Percentiles rank a stretch among this genome's conserved stretches.
phyloP scores from a whole-genome alignment of 2,888 invertebrate species.

The Meiosimyza platycephala region DNA sequence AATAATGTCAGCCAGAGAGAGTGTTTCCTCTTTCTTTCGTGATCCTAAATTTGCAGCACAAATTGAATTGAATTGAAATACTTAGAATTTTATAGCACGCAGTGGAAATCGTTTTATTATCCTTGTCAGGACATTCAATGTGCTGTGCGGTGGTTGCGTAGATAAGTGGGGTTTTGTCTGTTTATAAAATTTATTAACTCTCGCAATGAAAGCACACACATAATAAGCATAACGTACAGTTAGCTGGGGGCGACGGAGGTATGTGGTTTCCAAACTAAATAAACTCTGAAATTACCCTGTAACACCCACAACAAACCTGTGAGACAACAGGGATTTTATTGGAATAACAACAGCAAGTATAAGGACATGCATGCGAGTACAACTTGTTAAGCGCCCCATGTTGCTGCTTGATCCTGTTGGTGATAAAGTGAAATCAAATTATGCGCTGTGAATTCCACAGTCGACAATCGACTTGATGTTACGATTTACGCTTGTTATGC shows the following conservation, averaged over 20 bases:
- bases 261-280: conserved; percentile 36
- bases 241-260: background rate
- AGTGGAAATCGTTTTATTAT: conserved; percentile 63
- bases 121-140: conserved; percentile 37
- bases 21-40: background rate
- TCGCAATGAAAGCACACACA: conserved; percentile 40
- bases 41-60: conserved; percentile 32
- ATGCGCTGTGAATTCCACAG: conserved; percentile 52
- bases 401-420: conserved; percentile 19
- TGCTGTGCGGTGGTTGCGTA: too few species aligned
- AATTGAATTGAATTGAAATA: conserved; percentile 60
- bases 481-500: background rate
- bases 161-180: too few species aligned
- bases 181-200: conserved; percentile 58
- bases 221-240: conserved; percentile 19
- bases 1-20: conserved; percentile 48
- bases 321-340: background rate
- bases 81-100: conserved; percentile 62
- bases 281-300: conserved; percentile 38
- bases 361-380: too few species aligned
- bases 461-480: background rate
- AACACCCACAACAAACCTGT: conserved; percentile 36
- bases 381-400: too few species aligned
- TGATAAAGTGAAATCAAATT: conserved; percentile 50
- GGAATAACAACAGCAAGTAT: too few species aligned